phyloP scores from a whole-genome alignment of 2,888 invertebrate genomes.

The Mesoligia furuncula region DNA sequence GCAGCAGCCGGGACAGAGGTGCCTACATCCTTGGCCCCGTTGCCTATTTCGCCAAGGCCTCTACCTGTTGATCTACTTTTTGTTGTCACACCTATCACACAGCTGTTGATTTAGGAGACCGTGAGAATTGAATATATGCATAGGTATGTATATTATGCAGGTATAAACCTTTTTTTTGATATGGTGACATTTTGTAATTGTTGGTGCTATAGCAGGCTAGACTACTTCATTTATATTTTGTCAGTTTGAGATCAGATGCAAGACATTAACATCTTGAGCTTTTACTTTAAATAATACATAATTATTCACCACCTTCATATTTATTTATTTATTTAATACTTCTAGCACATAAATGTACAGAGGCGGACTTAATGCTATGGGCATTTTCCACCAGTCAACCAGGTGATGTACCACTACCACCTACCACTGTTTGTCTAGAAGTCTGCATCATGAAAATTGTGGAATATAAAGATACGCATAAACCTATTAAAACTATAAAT shows the following conservation, averaged over 20 bases:
- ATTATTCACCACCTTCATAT: neutral
- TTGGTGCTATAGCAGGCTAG: neutral
- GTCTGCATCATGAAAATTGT: too few species aligned
- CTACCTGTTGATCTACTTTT: conserved; percentile 78
- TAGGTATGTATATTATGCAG: conserved; percentile 18
- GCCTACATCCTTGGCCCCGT: conserved; percentile 77
- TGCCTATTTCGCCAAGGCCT: conserved; percentile 74
- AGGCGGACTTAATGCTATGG: too few species aligned
- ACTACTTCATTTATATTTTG: conserved; percentile 11
- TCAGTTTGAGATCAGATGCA: neutral
- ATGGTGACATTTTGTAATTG: conserved; percentile 17
- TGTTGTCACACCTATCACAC: conserved; percentile 70
- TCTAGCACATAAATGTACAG: too few species aligned
- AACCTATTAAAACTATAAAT: too few species aligned
- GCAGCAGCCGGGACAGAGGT: conserved; percentile 56
- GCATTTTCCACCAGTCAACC: too few species aligned
- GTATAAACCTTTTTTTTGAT: conserved; percentile 15
- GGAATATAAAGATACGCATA: too few species aligned
- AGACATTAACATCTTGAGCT: neutral
- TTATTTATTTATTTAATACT: too few species aligned
- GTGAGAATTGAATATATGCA: conserved; percentile 58
- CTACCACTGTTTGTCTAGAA: too few species aligned
- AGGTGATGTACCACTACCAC: too few species aligned
- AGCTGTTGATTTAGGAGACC: conserved; percentile 58
- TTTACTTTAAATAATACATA: neutral